Percentiles rank a stretch among this genome's conserved stretches.
Conservation (phyloP, 2,797 vertebrate species). For the Pseudochaenichthys georgianus region DNA sequence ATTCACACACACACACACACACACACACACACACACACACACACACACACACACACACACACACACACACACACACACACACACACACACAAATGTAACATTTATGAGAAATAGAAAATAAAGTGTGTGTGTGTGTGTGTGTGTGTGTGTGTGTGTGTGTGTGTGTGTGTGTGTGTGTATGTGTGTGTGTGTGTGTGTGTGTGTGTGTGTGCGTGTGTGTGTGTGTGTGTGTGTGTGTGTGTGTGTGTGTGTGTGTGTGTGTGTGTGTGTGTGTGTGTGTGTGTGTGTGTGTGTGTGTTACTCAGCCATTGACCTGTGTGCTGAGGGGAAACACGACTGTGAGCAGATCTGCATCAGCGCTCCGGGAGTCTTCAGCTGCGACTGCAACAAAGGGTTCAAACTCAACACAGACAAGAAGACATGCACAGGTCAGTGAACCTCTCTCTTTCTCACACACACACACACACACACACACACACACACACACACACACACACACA, state of each 20-base stretch:
- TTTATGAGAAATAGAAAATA: too few relatives aligned
- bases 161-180: too few relatives aligned
- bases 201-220: constrained; percentile 4
- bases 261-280: too few relatives aligned
- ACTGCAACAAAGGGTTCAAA: constrained; percentile 84
- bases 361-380: constrained; percentile 85
- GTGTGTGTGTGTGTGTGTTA: constrained; percentile 37
- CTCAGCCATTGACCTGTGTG: constrained; percentile 88
- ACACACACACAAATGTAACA: too few relatives aligned
- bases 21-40: too few relatives aligned
- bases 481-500: not conserved
- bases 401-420: constrained; percentile 84
- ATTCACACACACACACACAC: too few relatives aligned
- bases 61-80: too few relatives aligned
- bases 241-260: constrained; percentile 42
- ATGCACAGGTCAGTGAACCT: constrained; percentile 69
- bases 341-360: constrained; percentile 88
- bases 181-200: too few relatives aligned
- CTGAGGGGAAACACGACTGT: constrained; percentile 88
- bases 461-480: not conserved
- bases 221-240: not conserved
- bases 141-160: not conserved
- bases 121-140: constrained; percentile 1
- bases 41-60: too few relatives aligned
- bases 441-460: not conserved